Conservation (phyloP, 2,797 vertebrate genomes). For the Tangara arthus region DNA sequence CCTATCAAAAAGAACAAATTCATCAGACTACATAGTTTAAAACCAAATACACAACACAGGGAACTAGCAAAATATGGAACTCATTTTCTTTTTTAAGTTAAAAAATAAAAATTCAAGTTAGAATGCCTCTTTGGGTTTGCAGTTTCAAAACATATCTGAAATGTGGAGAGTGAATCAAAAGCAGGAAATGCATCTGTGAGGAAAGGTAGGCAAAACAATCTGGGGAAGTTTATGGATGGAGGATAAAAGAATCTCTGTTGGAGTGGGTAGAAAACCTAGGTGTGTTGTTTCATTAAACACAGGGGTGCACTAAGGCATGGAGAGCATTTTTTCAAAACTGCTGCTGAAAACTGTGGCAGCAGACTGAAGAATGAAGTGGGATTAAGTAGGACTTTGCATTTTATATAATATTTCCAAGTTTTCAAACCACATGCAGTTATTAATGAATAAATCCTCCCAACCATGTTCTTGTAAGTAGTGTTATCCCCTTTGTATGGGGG, state of each 20-base stretch:
- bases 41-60: not conserved
- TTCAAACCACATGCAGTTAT: not conserved
- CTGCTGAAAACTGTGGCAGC: not conserved
- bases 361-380: not conserved
- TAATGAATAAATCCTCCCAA: not conserved
- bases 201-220: not conserved
- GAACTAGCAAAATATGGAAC: not conserved
- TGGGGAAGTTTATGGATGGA: not conserved
- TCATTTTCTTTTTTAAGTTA: not conserved
- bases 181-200: not conserved
- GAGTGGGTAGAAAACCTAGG: not conserved
- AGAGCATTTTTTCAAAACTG: not conserved
- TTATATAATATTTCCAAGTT: not conserved
- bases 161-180: not conserved
- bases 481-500: not conserved
- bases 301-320: not conserved
- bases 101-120: not conserved
- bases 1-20: not conserved
- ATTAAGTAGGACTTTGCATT: not conserved
- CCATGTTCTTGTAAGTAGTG: fast-evolving
- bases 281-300: not conserved
- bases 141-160: not conserved
- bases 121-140: not conserved
- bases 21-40: not conserved
- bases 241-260: not conserved